phyloP scores from a whole-genome alignment of 2,797 vertebrate species.

The Enteromius trimaculatus region DNA sequence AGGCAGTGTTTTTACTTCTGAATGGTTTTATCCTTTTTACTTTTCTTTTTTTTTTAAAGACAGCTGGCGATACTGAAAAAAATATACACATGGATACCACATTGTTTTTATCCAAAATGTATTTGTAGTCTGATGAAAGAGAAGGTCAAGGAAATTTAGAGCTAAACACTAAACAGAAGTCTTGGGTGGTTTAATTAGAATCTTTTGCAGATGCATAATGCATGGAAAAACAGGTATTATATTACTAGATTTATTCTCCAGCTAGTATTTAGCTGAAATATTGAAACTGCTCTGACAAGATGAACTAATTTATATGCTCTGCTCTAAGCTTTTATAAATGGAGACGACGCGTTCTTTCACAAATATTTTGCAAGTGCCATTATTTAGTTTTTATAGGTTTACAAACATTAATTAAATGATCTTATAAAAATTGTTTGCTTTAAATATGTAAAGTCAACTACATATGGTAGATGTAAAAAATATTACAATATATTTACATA shows the following conservation, averaged over 20 bases:
- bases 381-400: background rate
- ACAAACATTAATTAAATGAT: conserved; percentile 50
- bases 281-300: conserved; percentile 28
- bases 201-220: conserved; percentile 32
- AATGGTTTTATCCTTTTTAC: conserved; percentile 76
- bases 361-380: background rate
- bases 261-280: conserved; percentile 24
- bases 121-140: conserved; percentile 47
- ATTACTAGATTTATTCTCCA: conserved; percentile 23
- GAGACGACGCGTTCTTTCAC: conserved; percentile 1
- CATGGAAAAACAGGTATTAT: conserved; percentile 31
- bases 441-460: conserved; percentile 39
- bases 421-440: conserved; percentile 48
- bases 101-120: conserved; percentile 48
- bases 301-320: conserved; percentile 24
- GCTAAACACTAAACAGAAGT: conserved; percentile 42
- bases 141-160: conserved; percentile 29
- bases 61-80: conserved; percentile 60
- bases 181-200: conserved; percentile 32
- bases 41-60: conserved; percentile 72
- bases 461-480: conserved; percentile 54
- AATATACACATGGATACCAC: conserved; percentile 59
- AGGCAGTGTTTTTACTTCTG: conserved; percentile 74
- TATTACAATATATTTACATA: conserved; percentile 59
- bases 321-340: conserved; percentile 8